Base-by-base conservation (phyloP, 2,888 invertebrate species). In the Cataglyphis cursor region DNA sequence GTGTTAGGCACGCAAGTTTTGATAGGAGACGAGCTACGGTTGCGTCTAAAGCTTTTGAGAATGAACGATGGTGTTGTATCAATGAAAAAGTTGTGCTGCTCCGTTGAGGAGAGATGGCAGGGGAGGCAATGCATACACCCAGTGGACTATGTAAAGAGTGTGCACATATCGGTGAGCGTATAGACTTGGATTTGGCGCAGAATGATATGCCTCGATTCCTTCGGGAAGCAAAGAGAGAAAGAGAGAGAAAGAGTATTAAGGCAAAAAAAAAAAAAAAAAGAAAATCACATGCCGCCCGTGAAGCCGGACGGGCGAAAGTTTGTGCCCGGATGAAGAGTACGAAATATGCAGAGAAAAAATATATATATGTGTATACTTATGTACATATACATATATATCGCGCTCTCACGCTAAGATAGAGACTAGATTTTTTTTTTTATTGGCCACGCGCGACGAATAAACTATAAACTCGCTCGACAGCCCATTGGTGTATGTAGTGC, bases 401-500 rank as follows among this genome's bases (percentile, higher is more conserved):
- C 72, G 74, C 57, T 54, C 57, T 54, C n/a, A 35, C 12, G 21
- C 44, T 61, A 70, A 44, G 2, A 35, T 15, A 51, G 28, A n/a
- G n/a, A 54, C n/a, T 65, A 31, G 3, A 18, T 48, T 54, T 54
- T 0, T 15, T 15, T 28, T 28, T 70, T 70, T 59, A 35, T 3
- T 44, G 12, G 4, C 3, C 6, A 48, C 12, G 28, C 28, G 12
- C 21, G n/a, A 48, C 6, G 21, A 51, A 35, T 57, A 28, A 28
- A n/a, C 59, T 70, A 75, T 73, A 18, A 24, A 85, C 80, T 85
- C 70, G 66, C 81, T 81, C 82, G 85, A 89, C 84, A 89, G 88
- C 87, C 88, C 88, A 89, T 89, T 89, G 89, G 90, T 88, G 89
- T 89, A 89, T 89, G 89, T 90, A 89, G 81, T 89, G 89, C 90